phyloP scores from a whole-genome alignment of 2,113 vertebrate species.

The Hepsetus odoe region DNA sequence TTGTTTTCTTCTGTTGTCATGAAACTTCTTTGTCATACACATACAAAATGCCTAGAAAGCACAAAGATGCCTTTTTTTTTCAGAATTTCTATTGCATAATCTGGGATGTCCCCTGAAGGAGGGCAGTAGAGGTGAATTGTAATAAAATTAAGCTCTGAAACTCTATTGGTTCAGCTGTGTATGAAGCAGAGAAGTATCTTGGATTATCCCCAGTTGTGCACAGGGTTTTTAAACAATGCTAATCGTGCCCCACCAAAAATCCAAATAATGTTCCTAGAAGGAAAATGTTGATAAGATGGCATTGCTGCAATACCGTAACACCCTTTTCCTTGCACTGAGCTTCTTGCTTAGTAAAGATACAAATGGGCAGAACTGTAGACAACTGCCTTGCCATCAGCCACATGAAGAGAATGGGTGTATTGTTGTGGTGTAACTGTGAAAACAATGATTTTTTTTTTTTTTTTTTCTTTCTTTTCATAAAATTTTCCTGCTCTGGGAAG shows the following conservation, averaged over 20 bases:
- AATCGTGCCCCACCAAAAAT: not conserved
- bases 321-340: not conserved
- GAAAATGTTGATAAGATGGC: not conserved
- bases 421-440: slow-evolving; percentile 10
- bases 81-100: not conserved
- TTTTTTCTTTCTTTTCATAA: slow-evolving; percentile 14
- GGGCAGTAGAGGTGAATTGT: not conserved
- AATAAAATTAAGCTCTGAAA: not conserved
- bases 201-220: not conserved
- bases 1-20: slow-evolving; percentile 17
- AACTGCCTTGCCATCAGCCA: not conserved
- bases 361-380: not conserved
- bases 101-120: not conserved
- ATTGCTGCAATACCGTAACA: not conserved
- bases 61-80: not conserved
- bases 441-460: slow-evolving; percentile 41
- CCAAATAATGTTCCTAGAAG: not conserved
- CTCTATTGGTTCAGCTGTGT: not conserved
- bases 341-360: slow-evolving; percentile 13
- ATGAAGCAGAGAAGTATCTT: not conserved
- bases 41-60: not conserved
- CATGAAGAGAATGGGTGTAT: slow-evolving; percentile 21
- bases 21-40: not conserved
- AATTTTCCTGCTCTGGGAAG: slow-evolving; percentile 37
- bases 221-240: not conserved